Evolutionary conservation across 2,113 vertebrate species (phyloP), one percentile per base, ranked within the genome.

Genomic region (Trinectes maculatus): DNA sequence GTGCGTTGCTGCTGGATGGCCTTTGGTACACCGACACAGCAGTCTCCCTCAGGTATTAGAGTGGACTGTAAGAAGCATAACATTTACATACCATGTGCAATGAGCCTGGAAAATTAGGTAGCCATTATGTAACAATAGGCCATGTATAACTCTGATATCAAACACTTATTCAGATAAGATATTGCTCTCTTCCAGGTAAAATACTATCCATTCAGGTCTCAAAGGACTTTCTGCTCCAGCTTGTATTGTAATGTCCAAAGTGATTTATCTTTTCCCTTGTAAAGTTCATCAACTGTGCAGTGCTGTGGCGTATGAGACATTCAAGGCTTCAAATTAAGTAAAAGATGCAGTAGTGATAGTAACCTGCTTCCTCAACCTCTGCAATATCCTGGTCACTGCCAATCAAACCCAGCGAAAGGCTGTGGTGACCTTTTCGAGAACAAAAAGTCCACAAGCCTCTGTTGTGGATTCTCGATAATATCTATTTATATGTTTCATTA

Each of bases 41-140:
- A 51, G 64, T 81, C 57, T 91, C 89, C 86, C 87, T 66, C 44
- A 75, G 86, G 89, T 70, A 84, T 77, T 77, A 53, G 21, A 39
- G 40, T 13, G 31, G 39, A 55, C 60, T 53, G 51, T 58, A 48
- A 28, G 68, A 78, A 65, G 66, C 60, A 51, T 12, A 74, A 60
- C 60, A 85, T 89, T 87, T 85, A 72, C 86, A 89, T 87, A 85
- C 6, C 16, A 13, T 36, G 39, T 62, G 60, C 55, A 34, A 31
- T n/a, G 4, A 56, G n/a, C 42, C 52, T 55, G 22, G 52, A 53
- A 74, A 85, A 86, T 88, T 85, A 88, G 64, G 57, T 62, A 57
- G 54, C 79, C 82, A 86, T 82, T 86, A 78, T 65, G 19, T 59
- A 63, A 54, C 57, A 48, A 51, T 26, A 39, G 65, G 54, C 16